These are phyloP conservation scores for Smithornis capensis DNA, from an alignment of 2,113 vertebrate species.

Conservation along the genomic window DNA sequence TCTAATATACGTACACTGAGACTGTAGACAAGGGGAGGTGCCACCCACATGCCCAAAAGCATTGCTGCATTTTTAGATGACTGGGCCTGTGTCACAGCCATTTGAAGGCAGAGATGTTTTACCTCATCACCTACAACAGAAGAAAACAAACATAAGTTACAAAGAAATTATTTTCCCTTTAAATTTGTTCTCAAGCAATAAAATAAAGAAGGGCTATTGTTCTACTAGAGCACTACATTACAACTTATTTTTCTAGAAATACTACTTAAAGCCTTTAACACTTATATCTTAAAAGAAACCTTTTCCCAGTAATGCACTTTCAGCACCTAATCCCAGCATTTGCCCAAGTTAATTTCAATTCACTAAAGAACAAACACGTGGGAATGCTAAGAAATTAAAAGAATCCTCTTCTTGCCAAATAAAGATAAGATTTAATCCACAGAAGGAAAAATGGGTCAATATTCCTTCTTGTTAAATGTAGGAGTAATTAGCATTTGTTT, in stretches of 20 bases:
- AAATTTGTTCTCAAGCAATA: background rate
- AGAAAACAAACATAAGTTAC: background rate
- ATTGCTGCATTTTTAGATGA: slow-evolving; percentile 88
- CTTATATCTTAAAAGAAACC: background rate
- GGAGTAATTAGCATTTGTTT: background rate
- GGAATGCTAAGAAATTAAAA: background rate
- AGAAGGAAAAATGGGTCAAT: background rate
- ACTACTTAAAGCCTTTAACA: background rate
- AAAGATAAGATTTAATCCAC: background rate
- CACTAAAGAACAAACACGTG: background rate
- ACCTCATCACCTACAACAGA: slow-evolving; percentile 84
- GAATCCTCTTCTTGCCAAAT: background rate
- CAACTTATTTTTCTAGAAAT: background rate
- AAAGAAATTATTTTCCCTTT: background rate
- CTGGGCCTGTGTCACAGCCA: slow-evolving; percentile 84
- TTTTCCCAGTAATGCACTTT: background rate
- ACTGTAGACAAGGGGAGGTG: slow-evolving; percentile 83
- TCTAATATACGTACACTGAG: slow-evolving; percentile 81
- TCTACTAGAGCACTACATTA: background rate
- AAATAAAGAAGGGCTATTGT: background rate
- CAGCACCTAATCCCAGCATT: background rate
- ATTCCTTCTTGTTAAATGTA: background rate
- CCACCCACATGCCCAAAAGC: slow-evolving; percentile 89
- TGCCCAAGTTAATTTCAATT: background rate
- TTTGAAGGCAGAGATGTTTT: slow-evolving; percentile 85